phyloP scores from a whole-genome alignment of 2,113 vertebrate genomes.

The Oreochromis niloticus region DNA sequence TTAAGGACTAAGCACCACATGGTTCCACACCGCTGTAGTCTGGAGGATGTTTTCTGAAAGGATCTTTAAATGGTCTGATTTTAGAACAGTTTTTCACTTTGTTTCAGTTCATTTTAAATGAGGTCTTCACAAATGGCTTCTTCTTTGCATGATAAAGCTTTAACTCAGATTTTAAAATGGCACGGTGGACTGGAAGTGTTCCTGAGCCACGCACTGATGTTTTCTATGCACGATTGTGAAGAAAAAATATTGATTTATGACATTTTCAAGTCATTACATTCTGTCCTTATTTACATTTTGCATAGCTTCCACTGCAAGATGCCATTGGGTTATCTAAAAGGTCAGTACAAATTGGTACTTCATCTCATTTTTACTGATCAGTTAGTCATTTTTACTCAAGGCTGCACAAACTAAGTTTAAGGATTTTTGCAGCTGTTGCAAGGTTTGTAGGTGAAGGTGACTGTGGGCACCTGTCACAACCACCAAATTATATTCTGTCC shows the following conservation, averaged over 20 bases:
- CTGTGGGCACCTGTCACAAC: not conserved
- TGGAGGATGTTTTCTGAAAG: not conserved
- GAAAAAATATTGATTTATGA: not conserved
- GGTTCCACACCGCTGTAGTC: not conserved
- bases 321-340: not conserved
- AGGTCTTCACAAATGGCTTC: not conserved
- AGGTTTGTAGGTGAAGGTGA: not conserved
- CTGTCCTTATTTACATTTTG: not conserved
- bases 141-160: rapidly evolving
- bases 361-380: not conserved
- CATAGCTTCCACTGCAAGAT: not conserved
- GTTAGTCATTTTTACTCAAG: not conserved
- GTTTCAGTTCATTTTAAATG: not conserved
- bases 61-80: not conserved
- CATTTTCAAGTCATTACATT: not conserved
- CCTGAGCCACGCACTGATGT: not conserved
- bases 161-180: not conserved
- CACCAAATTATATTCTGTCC: not conserved
- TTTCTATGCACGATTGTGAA: not conserved
- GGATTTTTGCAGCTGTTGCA: not conserved
- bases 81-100: not conserved
- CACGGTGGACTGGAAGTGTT: not conserved
- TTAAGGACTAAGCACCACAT: not conserved
- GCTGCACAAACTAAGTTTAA: not conserved
- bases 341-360: not conserved